Conservation (phyloP, 1,140 invertebrate species). For the Bombus cullumanus region DNA sequence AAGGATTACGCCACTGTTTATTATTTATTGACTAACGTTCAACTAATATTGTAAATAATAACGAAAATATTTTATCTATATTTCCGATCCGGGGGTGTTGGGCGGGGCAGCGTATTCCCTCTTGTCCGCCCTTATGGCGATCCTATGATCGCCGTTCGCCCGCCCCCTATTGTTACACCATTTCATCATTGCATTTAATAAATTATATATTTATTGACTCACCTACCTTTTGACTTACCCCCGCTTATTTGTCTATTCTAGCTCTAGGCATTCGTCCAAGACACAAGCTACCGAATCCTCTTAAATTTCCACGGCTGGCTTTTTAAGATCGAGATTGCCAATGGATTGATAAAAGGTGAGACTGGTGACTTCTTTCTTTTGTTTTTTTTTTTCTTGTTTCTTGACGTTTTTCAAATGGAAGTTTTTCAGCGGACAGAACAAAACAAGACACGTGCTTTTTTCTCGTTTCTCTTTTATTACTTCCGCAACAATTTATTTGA, state of each 20-base stretch:
- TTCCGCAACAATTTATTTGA: slow-evolving; percentile 82
- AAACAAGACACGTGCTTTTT: background rate
- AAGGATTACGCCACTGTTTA: slow-evolving; percentile 80
- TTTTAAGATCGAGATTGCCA: background rate
- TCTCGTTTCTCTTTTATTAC: slow-evolving; percentile 49
- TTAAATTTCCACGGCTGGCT: background rate
- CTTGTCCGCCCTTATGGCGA: slow-evolving; percentile 71
- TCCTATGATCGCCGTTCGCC: slow-evolving; percentile 72
- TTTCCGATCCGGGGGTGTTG: slow-evolving; percentile 79
- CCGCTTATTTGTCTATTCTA: slow-evolving; percentile 29
- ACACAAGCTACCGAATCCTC: background rate
- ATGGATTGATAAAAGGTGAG: background rate
- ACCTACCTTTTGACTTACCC: slow-evolving; percentile 68
- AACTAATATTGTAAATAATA: slow-evolving; percentile 84
- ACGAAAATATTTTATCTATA: slow-evolving; percentile 84
- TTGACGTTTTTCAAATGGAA: background rate
- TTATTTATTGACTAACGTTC: slow-evolving; percentile 82
- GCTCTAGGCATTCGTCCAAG: slow-evolving; percentile 4
- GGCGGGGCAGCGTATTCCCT: slow-evolving; percentile 74
- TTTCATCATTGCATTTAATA: slow-evolving; percentile 84
- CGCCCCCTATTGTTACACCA: slow-evolving; percentile 82
- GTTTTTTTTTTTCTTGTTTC: accelerated
- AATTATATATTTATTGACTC: slow-evolving; percentile 83
- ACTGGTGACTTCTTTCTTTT: background rate
- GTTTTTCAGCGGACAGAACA: background rate